phyloP scores from a whole-genome alignment of 2,113 vertebrate species.

The Potamarius usumacintae region DNA sequence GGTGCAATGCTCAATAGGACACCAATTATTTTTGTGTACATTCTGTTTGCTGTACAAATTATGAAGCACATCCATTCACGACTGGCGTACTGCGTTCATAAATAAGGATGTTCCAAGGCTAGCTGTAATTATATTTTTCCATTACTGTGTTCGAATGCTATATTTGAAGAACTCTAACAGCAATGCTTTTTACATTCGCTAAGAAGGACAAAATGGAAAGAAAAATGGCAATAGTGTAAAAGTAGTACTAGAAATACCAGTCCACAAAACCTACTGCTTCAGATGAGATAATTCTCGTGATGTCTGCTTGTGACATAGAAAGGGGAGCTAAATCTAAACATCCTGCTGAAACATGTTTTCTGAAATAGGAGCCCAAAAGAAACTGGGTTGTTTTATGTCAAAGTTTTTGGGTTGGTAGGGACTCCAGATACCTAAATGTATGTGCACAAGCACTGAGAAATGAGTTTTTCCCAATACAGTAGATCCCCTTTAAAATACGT shows the following conservation, averaged over 20 bases:
- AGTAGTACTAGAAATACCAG: background rate
- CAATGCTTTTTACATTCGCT: background rate
- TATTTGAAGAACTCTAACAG: background rate
- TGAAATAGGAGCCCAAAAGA: too few relatives aligned
- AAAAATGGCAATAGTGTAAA: background rate
- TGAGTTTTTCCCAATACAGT: too few relatives aligned
- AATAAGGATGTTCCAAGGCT: background rate
- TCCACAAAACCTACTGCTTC: background rate
- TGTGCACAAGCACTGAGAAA: too few relatives aligned
- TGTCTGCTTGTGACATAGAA: too few relatives aligned
- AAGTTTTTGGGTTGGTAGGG: too few relatives aligned
- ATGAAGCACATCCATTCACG: too few relatives aligned
- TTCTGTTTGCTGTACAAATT: background rate
- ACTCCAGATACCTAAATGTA: too few relatives aligned
- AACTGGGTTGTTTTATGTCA: too few relatives aligned
- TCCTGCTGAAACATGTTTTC: too few relatives aligned
- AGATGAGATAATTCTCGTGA: too few relatives aligned
- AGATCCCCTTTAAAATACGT: too few relatives aligned
- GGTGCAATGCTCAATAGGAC: background rate
- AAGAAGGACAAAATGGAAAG: background rate
- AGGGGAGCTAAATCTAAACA: too few relatives aligned
- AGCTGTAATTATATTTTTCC: background rate
- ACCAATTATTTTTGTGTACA: background rate
- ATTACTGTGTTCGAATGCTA: background rate
- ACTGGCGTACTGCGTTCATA: background rate